Percentiles rank a stretch among this genome's conserved stretches.
Conservation (phyloP, 2,888 invertebrate genomes). For the Leptinotarsa peninsularis region DNA sequence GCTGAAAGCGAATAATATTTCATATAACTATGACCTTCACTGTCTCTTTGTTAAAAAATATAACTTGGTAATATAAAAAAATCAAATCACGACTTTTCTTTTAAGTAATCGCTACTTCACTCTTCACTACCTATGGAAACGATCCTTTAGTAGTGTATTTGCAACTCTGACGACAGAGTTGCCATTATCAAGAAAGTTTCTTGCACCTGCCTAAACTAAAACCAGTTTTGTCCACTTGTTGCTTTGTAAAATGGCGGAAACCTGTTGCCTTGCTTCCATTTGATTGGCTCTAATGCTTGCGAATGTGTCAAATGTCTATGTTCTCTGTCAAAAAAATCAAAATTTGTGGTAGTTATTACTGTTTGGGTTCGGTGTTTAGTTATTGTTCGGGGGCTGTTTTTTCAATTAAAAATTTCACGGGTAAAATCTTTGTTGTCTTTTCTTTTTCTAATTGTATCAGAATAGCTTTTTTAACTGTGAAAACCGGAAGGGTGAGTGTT, state of each 20-base stretch:
- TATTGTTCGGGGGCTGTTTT: constrained; percentile 4
- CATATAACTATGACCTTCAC: too few relatives aligned
- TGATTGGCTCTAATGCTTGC: background rate
- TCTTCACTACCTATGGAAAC: too few relatives aligned
- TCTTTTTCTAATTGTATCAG: background rate
- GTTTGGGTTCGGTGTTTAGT: background rate
- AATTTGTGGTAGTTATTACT: background rate
- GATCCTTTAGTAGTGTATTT: too few relatives aligned
- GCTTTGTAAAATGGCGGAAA: background rate
- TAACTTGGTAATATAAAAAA: too few relatives aligned
- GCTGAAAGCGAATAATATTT: too few relatives aligned
- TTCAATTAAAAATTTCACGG: constrained; percentile 11
- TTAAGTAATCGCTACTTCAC: too few relatives aligned
- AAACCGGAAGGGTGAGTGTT: too few relatives aligned
- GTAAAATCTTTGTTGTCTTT: background rate
- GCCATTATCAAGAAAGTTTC: too few relatives aligned
- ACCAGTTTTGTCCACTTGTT: background rate
- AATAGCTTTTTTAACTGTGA: background rate
- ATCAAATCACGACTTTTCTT: too few relatives aligned
- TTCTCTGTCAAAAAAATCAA: constrained; percentile 4
- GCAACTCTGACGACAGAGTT: too few relatives aligned
- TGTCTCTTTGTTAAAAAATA: too few relatives aligned
- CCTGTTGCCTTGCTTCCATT: background rate
- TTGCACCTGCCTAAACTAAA: too few relatives aligned
- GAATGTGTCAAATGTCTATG: background rate